Base-by-base conservation (phyloP, 2,113 vertebrate genomes). In the Albula glossodonta region DNA sequence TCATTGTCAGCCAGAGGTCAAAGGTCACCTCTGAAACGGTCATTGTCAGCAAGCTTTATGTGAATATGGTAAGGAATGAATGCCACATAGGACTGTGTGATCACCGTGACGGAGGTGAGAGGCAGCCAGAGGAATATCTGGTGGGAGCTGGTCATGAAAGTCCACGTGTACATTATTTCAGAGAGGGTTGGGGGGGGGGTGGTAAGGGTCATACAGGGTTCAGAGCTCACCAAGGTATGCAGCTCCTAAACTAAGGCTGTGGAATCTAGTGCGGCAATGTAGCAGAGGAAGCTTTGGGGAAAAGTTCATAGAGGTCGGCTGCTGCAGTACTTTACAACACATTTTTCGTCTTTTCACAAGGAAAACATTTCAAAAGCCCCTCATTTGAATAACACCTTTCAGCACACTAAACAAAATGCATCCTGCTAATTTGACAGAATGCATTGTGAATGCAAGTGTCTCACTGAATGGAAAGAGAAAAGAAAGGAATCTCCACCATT, bases 121-220 rank as follows among this genome's bases (percentile, higher is more conserved):
- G 63, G 51, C 9, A 41, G 81, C 11, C 22, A 51, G 63, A 74
- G 15, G 53, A 56, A 49, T 22, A 53, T 82, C 48, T 66, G 6
- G 5, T 78, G 31, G 77, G 78, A 53, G 70, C 17, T 79, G 53
- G 48, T 25, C 70, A 56, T 52, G 19, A 66, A 82, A 56, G 25
- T 89, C 86, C 84, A 83, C 85, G 83, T 74, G 70, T 74, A 31
- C n/a, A 49, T 87, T 79, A 81, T 84, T 90, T 86, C 86, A 85
- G 51, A 48, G 41, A 41, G 83, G 80, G 25, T 5, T 0, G 17
- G 19, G 51, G 51, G 41, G 51, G 83, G 80, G 25, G 8, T 0
- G 17, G 19, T 49, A 48, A 49, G 51, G 83, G 80, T 49, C 15
- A 51, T 77, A 56, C 31, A 50, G 85, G 81, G 87, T 83, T 85